Evolutionary conservation across 2,113 vertebrate genomes (phyloP), one percentile per base, ranked within the genome.

Genomic region (Pituophis catenifer): DNA sequence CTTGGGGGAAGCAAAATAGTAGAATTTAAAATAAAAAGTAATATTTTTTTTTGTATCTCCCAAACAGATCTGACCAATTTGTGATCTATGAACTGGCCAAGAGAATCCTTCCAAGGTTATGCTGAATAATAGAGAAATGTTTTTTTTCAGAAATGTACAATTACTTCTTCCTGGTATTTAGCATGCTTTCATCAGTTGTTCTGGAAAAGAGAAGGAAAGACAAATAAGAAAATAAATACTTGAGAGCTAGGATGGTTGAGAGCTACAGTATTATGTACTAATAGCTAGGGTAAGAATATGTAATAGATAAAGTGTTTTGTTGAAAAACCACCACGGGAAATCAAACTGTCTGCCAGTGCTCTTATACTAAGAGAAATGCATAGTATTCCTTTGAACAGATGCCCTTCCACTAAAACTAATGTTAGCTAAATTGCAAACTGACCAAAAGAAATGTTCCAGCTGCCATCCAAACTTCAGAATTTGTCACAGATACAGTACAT

Each of bases 401-500:
- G 8, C 23, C 24, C 21, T 33, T 44, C 3, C 44, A n/a, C 44
- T 93, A 91, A 91, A 91, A 59, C 81, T 94, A 90, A 88, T 87
- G 93, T 13, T 48, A 89, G 53, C 88, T 95, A 89, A 95, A 12
- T 48, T 95, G 59, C 4, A 53, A 96, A 86, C 90, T 94, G 54
- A n/a, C 95, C 81, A 88, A 88, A 90, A 92, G 94, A 94, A 90
- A 26, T 89, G 93, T 95, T 59, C 75, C 53, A 55, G 17, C 65
- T 58, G 19, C 86, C 91, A 62, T 94, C 91, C 57, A 89, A 93
- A 92, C 65, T 95, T 93, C 65, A 93, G 93, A 97, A 90, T 90
- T 29, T 95, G 93, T 96, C 94, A 95, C 7, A 24, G 90, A 85
- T 38, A 38, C n/a, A 75, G 70, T 50, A 8, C 96, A 97, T 98